Evolutionary conservation across 2,888 invertebrate species (phyloP).

Genomic region (Aquatica leii): DNA sequence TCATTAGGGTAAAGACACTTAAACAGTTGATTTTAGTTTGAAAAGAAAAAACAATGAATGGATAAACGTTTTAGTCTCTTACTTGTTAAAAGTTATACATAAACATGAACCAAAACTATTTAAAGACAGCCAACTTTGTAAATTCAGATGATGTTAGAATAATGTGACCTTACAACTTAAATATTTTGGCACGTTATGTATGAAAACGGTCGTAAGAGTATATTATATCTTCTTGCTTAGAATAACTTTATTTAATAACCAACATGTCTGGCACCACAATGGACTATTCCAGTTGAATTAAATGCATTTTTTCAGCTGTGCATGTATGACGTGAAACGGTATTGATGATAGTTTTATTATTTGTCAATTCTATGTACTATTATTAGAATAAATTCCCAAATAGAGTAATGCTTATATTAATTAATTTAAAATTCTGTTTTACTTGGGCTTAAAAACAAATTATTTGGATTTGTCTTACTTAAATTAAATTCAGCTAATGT

Average conservation of each 20-base stretch:
- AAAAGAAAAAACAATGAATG: too few species aligned
- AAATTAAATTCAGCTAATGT: too few species aligned
- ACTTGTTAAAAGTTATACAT: too few species aligned
- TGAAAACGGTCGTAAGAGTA: conserved; percentile 15
- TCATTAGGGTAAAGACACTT: too few species aligned
- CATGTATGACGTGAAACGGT: conserved; percentile 10
- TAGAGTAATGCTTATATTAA: too few species aligned
- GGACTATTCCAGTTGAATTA: conserved; percentile 17
- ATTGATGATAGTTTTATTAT: not conserved
- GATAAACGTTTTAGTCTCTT: too few species aligned
- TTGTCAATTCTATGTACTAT: too few species aligned
- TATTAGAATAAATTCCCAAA: too few species aligned
- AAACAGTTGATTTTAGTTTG: too few species aligned
- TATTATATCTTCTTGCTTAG: conserved; percentile 16
- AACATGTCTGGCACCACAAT: conserved; percentile 32
- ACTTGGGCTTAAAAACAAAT: not conserved
- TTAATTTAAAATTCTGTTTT: too few species aligned
- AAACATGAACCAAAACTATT: too few species aligned
- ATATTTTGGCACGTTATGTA: conserved; percentile 20
- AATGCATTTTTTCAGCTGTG: conserved; percentile 25
- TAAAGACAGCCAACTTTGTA: not conserved
- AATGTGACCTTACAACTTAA: not conserved
- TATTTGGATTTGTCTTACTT: not conserved
- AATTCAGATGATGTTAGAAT: conserved; percentile 4
- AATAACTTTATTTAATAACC: conserved; percentile 17